A percentile compares a stretch with the other conserved stretches of the same genome.
These are phyloP conservation scores for Nothocercus nigrocapillus DNA, from an alignment of 2,113 vertebrate species.

Conservation along the genomic window DNA sequence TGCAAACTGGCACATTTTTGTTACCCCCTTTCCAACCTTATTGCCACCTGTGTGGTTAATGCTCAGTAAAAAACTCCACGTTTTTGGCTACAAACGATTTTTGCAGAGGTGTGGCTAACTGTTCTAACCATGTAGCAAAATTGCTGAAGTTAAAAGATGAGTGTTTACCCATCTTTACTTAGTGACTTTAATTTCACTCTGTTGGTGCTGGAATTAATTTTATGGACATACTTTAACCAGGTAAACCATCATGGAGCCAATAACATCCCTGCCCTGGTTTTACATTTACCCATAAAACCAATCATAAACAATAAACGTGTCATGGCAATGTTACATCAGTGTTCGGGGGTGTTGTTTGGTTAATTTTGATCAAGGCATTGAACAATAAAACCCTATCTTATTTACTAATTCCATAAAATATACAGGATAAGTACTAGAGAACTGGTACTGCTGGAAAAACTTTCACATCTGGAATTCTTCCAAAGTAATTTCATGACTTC, in stretches of 20 bases:
- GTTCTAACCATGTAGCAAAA: neutral
- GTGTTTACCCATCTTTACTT: neutral
- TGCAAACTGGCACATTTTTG: neutral
- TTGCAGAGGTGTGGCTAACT: neutral
- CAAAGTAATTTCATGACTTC: neutral
- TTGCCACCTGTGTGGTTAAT: neutral
- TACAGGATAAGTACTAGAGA: neutral
- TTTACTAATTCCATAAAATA: neutral
- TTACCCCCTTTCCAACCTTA: too few relatives aligned
- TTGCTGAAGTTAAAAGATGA: neutral
- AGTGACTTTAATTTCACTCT: neutral
- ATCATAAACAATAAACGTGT: neutral
- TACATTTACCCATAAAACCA: neutral
- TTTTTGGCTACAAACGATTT: neutral
- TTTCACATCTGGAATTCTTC: neutral
- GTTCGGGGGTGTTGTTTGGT: accelerated
- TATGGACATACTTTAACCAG: neutral
- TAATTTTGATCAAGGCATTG: neutral
- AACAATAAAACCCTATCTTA: neutral
- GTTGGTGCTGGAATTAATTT: neutral
- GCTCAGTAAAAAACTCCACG: neutral
- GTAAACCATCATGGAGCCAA: neutral
- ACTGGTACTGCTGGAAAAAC: neutral
- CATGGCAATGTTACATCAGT: neutral
- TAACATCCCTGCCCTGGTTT: neutral